phyloP scores from a whole-genome alignment of 2,888 invertebrate genomes.

The Xestia xanthographa region DNA sequence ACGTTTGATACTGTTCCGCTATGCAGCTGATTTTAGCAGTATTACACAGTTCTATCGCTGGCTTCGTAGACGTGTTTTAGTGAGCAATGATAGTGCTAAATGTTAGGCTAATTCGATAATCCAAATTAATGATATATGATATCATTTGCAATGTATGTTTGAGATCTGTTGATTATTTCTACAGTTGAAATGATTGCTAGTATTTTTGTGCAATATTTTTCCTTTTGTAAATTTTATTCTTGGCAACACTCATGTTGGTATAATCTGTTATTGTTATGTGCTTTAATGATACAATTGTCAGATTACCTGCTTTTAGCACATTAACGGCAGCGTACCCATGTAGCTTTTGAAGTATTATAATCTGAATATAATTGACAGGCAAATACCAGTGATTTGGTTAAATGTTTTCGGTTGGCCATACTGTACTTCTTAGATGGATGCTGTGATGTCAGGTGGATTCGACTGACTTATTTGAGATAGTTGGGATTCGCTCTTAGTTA shows the following conservation, averaged over 20 bases:
- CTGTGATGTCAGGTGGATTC: conserved; percentile 80
- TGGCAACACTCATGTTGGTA: conserved; percentile 66
- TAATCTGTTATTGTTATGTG: conserved; percentile 49
- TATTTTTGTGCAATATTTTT: conserved; percentile 82
- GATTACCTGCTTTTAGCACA: conserved; percentile 16
- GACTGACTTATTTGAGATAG: conserved; percentile 80
- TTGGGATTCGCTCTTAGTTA: conserved; percentile 75
- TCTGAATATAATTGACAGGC: conserved; percentile 49
- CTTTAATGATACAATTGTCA: conserved; percentile 14
- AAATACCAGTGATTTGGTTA: conserved; percentile 66
- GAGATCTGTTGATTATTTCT: conserved; percentile 78
- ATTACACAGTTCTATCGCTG: conserved; percentile 33
- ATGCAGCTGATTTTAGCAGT: conserved; percentile 51
- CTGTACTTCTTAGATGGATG: conserved; percentile 73
- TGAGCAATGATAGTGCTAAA: conserved; percentile 64
- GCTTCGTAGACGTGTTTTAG: conserved; percentile 54
- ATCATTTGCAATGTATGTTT: conserved; percentile 82
- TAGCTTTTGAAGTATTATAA: conserved; percentile 56
- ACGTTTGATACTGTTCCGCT: background rate
- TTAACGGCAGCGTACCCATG: conserved; percentile 29
- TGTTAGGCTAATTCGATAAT: conserved; percentile 66
- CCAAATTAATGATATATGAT: conserved; percentile 86
- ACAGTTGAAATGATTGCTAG: conserved; percentile 71
- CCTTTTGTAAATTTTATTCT: conserved; percentile 61
- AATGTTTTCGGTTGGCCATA: conserved; percentile 74